Percentiles rank a stretch among this genome's conserved stretches.
phyloP scores from a whole-genome alignment of 2,797 vertebrate species.

The Pampus argenteus region DNA sequence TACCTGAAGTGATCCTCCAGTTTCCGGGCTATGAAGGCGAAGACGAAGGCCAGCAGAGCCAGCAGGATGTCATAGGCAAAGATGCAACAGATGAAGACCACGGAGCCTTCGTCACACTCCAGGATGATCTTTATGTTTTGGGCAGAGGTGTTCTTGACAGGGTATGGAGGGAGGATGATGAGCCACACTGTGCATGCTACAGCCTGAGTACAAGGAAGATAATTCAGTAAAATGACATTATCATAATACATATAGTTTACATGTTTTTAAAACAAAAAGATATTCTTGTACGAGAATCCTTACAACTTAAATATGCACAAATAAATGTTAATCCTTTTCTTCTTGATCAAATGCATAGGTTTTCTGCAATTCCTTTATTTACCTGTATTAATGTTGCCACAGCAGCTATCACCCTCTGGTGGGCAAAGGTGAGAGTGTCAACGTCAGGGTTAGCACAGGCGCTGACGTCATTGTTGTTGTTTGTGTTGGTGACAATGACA shows the following conservation, averaged over 20 bases:
- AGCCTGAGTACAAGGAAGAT: constrained; percentile 61
- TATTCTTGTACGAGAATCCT: not conserved
- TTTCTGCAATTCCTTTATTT: not conserved
- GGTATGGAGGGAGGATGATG: constrained; percentile 82
- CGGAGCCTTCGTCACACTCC: constrained; percentile 88
- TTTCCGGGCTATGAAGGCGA: constrained; percentile 85
- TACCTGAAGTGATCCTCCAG: constrained; percentile 88
- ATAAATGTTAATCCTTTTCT: too few species aligned
- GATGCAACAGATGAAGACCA: constrained; percentile 88
- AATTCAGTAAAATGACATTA: not conserved
- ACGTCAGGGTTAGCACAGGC: constrained; percentile 58
- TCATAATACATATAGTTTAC: not conserved
- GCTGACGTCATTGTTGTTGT: constrained; percentile 40
- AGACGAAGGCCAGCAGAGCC: constrained; percentile 87
- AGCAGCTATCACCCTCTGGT: constrained; percentile 83
- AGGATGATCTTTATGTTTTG: constrained; percentile 91
- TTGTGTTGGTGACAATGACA: constrained; percentile 69
- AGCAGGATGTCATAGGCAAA: constrained; percentile 89
- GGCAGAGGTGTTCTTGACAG: constrained; percentile 87
- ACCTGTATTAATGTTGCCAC: constrained; percentile 82
- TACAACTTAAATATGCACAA: too few species aligned
- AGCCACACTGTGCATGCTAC: constrained; percentile 86
- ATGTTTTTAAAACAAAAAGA: not conserved
- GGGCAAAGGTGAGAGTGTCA: constrained; percentile 74
- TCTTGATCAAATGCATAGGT: not conserved